Evolutionary conservation across 2,888 invertebrate genomes (phyloP).

Genomic region (Acrocyrtus sp.): DNA sequence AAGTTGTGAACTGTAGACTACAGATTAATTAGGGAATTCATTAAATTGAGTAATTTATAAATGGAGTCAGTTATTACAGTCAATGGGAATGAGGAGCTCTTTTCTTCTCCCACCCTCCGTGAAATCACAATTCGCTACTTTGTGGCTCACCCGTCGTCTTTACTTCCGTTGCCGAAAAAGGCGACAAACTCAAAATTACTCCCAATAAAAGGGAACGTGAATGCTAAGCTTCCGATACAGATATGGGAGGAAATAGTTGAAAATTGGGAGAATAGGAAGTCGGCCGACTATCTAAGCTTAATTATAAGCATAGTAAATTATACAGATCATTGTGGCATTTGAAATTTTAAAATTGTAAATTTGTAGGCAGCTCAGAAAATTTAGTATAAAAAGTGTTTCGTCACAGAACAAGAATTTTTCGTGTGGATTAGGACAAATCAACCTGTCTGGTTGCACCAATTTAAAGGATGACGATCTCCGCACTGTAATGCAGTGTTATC

Average conservation of each 20-base stretch:
- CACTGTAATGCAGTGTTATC: conserved; percentile 1
- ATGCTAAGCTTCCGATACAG: conserved; percentile 8
- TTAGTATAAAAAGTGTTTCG: no score
- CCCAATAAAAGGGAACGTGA: not conserved
- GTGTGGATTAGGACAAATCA: no score
- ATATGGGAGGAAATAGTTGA: conserved; percentile 20
- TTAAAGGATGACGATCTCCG: conserved; percentile 17
- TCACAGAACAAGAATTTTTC: no score
- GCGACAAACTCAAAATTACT: not conserved
- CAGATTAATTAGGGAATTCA: no score
- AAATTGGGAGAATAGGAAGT: not conserved
- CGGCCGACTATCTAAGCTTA: conserved; percentile 6
- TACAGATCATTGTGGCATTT: no score
- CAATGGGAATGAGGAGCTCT: not conserved
- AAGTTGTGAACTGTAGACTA: no score
- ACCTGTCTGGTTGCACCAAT: conserved; percentile 9
- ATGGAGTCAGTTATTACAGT: conserved; percentile 9
- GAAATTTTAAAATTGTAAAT: no score
- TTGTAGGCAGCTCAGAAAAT: no score
- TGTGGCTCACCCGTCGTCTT: no score
- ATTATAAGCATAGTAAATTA: not conserved
- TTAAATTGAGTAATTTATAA: no score
- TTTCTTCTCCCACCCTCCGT: conserved; percentile 9
- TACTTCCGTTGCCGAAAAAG: no score
- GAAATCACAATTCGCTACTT: conserved; percentile 8